These are phyloP conservation scores for Choristoneura rosaceana DNA, from an alignment of 2,888 invertebrate genomes.

Conservation along the genomic window DNA sequence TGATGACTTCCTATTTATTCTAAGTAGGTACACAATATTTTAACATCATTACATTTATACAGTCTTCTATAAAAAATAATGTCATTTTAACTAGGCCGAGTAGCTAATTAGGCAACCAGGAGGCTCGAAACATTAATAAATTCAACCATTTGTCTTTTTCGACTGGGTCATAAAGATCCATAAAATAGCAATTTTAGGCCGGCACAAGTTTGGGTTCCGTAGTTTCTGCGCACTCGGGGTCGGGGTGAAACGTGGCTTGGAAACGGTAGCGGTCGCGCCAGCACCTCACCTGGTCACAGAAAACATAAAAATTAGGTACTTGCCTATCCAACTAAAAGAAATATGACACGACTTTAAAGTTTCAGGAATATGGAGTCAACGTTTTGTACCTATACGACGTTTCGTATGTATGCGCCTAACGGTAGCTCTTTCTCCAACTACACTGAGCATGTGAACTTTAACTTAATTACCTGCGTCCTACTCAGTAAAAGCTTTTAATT, in stretches of 20 bases:
- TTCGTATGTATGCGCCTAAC: too few species aligned
- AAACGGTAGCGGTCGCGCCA: constrained; percentile 79
- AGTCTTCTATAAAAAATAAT: constrained; percentile 9
- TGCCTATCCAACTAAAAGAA: too few species aligned
- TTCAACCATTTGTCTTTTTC: constrained; percentile 38
- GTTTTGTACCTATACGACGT: too few species aligned
- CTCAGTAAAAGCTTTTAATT: too few species aligned
- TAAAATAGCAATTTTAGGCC: constrained; percentile 19
- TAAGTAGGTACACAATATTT: constrained; percentile 7
- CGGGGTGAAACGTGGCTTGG: constrained; percentile 58
- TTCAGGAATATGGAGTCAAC: too few species aligned
- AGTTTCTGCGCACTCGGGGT: constrained; percentile 51
- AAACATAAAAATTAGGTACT: background rate
- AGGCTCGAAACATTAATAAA: constrained; percentile 35
- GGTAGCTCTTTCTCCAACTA: background rate
- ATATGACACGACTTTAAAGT: too few species aligned
- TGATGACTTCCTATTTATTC: background rate
- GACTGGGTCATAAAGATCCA: constrained; percentile 36
- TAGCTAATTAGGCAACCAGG: constrained; percentile 33
- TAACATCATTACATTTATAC: constrained; percentile 19
- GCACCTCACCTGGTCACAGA: constrained; percentile 69
- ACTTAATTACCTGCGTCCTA: background rate
- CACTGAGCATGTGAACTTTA: background rate
- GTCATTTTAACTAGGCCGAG: constrained; percentile 21
- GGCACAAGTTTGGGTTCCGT: constrained; percentile 22